Conservation (phyloP, 2,797 vertebrate genomes). For the Etheostoma nigrum region DNA sequence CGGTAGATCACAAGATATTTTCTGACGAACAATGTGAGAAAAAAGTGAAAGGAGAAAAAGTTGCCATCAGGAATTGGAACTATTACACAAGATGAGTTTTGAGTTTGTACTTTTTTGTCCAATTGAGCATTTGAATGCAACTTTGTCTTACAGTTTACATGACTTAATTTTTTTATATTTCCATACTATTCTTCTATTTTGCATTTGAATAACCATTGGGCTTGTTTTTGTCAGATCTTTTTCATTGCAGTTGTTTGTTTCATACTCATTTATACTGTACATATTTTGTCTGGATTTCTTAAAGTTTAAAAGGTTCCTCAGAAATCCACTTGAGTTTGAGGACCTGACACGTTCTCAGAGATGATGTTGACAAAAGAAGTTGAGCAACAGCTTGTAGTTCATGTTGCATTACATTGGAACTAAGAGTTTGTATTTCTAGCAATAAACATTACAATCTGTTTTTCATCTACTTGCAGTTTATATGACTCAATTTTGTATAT, state of each 20-base stretch:
- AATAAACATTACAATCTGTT: slow-evolving; percentile 32
- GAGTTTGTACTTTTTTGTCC: background rate
- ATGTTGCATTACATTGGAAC: background rate
- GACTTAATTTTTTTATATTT: background rate
- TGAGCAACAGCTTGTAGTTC: too few species aligned
- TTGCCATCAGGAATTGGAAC: background rate
- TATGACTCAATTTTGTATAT: background rate
- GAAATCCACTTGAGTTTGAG: background rate
- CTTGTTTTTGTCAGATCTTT: background rate
- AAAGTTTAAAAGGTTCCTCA: background rate
- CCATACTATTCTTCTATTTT: too few species aligned
- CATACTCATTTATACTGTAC: background rate
- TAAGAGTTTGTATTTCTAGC: slow-evolving; percentile 18
- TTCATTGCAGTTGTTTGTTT: background rate
- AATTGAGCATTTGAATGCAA: background rate
- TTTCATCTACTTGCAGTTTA: background rate
- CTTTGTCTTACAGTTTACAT: background rate
- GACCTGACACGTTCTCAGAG: background rate
- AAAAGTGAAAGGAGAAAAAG: too few species aligned
- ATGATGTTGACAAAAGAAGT: too few species aligned
- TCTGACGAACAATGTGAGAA: background rate
- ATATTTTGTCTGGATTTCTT: background rate
- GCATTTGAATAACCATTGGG: background rate
- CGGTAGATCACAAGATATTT: background rate
- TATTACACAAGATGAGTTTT: background rate